Evolutionary conservation across 2,888 invertebrate species (phyloP).

Genomic region (Sminthurinus aureus): DNA sequence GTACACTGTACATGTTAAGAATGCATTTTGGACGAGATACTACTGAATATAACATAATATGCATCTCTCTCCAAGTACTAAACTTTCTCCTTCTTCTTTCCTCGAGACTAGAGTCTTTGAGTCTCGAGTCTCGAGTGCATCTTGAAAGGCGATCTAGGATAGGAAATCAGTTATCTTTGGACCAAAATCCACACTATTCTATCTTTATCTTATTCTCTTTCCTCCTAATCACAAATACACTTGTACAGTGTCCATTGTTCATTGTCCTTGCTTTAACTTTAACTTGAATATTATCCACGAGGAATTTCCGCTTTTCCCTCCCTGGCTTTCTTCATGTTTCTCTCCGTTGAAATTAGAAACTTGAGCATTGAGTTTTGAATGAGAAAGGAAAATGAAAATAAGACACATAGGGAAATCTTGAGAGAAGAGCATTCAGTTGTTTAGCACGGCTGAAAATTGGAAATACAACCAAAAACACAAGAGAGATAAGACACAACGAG

Average conservation of each 20-base stretch:
- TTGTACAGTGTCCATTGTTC: not conserved
- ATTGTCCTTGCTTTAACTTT: not conserved
- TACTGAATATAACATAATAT: too few relatives aligned
- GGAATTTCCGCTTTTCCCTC: not conserved
- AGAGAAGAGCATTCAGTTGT: too few relatives aligned
- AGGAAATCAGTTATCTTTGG: constrained; percentile 13
- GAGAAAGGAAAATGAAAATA: not conserved
- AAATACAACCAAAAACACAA: too few relatives aligned
- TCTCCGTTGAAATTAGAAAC: not conserved
- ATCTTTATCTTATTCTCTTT: not conserved
- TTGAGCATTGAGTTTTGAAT: not conserved
- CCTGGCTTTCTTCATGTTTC: not conserved
- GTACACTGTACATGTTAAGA: not conserved
- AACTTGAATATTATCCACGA: not conserved
- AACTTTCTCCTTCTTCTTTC: not conserved
- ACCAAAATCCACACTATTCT: not conserved
- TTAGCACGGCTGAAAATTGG: too few relatives aligned
- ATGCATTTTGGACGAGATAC: not conserved
- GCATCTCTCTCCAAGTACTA: too few relatives aligned
- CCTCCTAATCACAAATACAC: not conserved
- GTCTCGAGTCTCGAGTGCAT: not conserved
- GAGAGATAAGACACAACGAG: too few relatives aligned
- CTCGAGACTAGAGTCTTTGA: not conserved
- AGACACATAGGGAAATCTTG: not conserved
- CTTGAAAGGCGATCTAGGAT: constrained; percentile 10